These are phyloP conservation scores for Antennarius maculatus DNA, from an alignment of 2,797 vertebrate species.

Conservation along the genomic window DNA sequence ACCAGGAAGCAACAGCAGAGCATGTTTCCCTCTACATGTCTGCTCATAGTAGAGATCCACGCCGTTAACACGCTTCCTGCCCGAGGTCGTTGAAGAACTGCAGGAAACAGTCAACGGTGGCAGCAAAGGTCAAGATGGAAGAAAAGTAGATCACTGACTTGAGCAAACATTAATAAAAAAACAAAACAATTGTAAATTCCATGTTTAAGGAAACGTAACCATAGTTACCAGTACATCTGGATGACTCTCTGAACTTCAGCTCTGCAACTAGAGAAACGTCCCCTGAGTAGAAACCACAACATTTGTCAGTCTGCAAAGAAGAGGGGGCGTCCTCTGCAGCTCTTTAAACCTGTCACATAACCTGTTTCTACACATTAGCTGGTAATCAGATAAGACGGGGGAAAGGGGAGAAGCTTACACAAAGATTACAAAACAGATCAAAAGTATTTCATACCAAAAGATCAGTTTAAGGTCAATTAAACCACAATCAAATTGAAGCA, in stretches of 20 bases:
- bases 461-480: too few relatives aligned
- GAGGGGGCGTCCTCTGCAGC: too few relatives aligned
- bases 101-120: slow-evolving; percentile 9
- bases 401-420: too few relatives aligned
- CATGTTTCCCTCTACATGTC: slow-evolving; percentile 85
- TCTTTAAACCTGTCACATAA: too few relatives aligned
- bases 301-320: slow-evolving; percentile 20
- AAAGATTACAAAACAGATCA: too few relatives aligned
- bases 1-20: slow-evolving; percentile 88
- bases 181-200: too few relatives aligned
- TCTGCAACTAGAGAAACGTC: slow-evolving; percentile 12
- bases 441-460: too few relatives aligned
- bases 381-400: too few relatives aligned
- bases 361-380: too few relatives aligned
- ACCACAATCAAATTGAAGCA: too few relatives aligned
- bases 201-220: neutral
- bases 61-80: slow-evolving; percentile 84
- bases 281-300: slow-evolving; percentile 25
- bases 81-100: slow-evolving; percentile 81
- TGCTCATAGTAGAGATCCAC: slow-evolving; percentile 87
- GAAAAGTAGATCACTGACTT: neutral
- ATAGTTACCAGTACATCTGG: slow-evolving; percentile 50
- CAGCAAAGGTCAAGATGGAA: neutral
- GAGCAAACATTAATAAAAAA: too few relatives aligned
- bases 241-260: neutral